These are phyloP conservation scores for Cygnus olor DNA, from an alignment of 2,797 vertebrate species.

Conservation along the genomic window DNA sequence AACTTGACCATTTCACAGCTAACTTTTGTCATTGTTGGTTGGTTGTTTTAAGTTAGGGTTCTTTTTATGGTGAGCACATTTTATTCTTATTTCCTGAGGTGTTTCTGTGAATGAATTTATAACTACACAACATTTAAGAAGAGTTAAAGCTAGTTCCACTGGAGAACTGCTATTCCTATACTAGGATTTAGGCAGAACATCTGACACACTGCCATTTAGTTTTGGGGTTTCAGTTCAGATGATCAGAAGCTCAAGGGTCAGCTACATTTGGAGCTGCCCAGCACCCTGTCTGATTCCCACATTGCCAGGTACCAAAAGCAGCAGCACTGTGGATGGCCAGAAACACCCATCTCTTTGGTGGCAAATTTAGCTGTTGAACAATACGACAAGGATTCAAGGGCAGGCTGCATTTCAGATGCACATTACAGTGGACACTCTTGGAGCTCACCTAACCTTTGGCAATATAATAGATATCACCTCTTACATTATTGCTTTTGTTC, in stretches of 20 bases:
- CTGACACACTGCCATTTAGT: accelerated
- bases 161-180: background rate
- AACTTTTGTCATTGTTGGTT: background rate
- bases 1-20: background rate
- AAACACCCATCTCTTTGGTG: background rate
- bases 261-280: background rate
- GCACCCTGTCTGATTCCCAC: accelerated
- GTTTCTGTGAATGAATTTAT: background rate
- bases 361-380: background rate
- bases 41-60: background rate
- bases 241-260: background rate
- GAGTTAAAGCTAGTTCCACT: background rate
- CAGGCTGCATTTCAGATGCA: background rate
- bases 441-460: background rate
- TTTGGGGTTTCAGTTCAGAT: background rate
- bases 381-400: background rate
- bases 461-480: background rate
- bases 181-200: background rate
- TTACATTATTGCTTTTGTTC: background rate
- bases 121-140: background rate
- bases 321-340: background rate
- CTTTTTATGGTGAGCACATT: background rate
- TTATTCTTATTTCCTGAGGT: background rate
- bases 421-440: background rate
- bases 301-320: background rate